Evolutionary conservation across 2,797 vertebrate genomes (phyloP).

Genomic region (Coilia nasus): DNA sequence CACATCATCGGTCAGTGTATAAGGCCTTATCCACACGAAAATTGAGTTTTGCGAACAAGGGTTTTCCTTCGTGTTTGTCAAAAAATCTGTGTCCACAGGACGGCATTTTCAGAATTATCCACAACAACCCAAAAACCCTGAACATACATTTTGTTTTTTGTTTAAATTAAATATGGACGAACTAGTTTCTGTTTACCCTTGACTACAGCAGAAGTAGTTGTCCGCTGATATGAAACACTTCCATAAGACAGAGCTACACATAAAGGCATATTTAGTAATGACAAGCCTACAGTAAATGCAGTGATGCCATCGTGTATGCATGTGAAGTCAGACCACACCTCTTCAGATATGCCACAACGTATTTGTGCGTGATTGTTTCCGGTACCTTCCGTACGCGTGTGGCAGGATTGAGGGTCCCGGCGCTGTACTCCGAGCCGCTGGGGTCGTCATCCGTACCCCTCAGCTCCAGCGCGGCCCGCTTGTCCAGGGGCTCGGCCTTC

Average conservation of each 20-base stretch:
- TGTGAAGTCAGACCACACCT: background rate
- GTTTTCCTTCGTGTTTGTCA: too few relatives aligned
- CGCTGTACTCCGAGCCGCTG: conserved; percentile 83
- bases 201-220: background rate
- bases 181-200: background rate
- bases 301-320: background rate
- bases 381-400: conserved; percentile 83
- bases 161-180: too few relatives aligned
- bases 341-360: background rate
- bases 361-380: background rate
- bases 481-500: conserved; percentile 86
- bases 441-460: conserved; percentile 82
- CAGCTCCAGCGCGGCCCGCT: conserved; percentile 79
- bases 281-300: background rate
- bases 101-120: too few relatives aligned
- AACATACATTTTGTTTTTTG: too few relatives aligned
- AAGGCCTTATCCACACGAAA: too few relatives aligned
- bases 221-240: background rate
- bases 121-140: too few relatives aligned
- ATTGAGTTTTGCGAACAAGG: too few relatives aligned
- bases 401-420: conserved; percentile 73
- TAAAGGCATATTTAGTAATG: background rate
- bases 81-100: too few relatives aligned
- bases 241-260: background rate
- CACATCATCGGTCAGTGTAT: background rate